Conservation (phyloP, 2,113 vertebrate species). For the Spheniscus mendiculus region DNA sequence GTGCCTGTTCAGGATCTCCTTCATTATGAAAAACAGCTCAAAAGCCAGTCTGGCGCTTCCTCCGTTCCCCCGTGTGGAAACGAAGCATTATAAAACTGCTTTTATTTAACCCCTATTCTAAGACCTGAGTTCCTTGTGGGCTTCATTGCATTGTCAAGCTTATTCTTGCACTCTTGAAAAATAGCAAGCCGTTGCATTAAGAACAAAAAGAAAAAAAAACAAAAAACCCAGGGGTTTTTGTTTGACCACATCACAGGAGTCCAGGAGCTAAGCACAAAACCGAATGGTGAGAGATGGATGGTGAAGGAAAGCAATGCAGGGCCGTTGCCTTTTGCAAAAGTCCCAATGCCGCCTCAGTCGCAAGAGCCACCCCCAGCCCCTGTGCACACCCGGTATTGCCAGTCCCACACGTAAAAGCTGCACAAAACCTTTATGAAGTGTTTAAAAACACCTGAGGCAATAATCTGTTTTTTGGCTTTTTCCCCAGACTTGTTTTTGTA, state of each 20-base stretch:
- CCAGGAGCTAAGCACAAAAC: neutral
- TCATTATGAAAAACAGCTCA: rapidly evolving
- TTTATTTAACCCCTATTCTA: rapidly evolving
- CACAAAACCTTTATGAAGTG: neutral
- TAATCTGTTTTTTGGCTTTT: neutral
- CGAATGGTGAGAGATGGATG: rapidly evolving
- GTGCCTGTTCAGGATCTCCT: rapidly evolving
- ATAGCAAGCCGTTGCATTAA: neutral
- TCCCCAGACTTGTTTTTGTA: neutral
- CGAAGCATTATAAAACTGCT: neutral
- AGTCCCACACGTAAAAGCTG: neutral
- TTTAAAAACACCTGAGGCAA: neutral
- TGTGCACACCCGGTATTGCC: rapidly evolving
- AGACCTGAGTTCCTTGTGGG: rapidly evolving
- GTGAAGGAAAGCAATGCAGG: rapidly evolving
- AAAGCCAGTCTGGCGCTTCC: rapidly evolving
- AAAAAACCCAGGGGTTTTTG: neutral
- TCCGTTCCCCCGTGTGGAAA: rapidly evolving
- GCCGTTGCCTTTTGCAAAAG: too few species aligned
- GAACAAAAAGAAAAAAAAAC: neutral
- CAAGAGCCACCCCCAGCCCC: too few species aligned
- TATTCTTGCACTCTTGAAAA: neutral
- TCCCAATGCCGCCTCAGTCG: rapidly evolving
- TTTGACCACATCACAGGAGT: rapidly evolving
- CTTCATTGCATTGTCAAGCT: rapidly evolving